These are phyloP conservation scores for Ictalurus punctatus DNA, from an alignment of 2,113 vertebrate genomes.

Conservation along the genomic window DNA sequence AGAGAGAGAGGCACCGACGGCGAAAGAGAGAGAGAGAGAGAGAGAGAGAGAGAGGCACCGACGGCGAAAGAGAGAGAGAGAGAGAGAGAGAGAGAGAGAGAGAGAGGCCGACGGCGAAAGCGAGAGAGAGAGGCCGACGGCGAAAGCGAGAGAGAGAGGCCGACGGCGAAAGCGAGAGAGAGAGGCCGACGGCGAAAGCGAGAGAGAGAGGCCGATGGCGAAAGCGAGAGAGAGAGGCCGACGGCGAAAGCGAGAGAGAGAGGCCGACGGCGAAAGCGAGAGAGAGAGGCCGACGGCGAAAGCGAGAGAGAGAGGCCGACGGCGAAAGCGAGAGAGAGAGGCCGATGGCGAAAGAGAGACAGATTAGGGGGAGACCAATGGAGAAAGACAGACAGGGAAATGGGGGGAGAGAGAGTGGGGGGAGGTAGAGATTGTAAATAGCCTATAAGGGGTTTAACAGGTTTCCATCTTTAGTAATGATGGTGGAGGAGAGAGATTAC, in stretches of 20 bases:
- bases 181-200: too few species aligned
- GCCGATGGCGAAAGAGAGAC: background rate
- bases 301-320: background rate
- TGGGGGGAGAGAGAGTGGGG: background rate
- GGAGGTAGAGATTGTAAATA: background rate
- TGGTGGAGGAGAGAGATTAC: background rate
- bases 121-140: too few species aligned
- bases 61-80: too few species aligned
- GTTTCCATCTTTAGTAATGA: slow-evolving; percentile 16
- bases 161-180: too few species aligned
- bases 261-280: background rate
- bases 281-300: background rate
- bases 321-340: too few species aligned
- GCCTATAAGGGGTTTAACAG: background rate
- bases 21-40: background rate
- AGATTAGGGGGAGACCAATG: background rate
- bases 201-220: background rate
- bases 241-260: too few species aligned
- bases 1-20: too few species aligned
- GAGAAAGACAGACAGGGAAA: background rate
- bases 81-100: too few species aligned
- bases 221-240: too few species aligned
- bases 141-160: too few species aligned
- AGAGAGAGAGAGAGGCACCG: too few species aligned
- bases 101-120: too few species aligned